A percentile compares a stretch with the other conserved stretches of the same genome.
phyloP scores from a whole-genome alignment of 2,113 vertebrate species.

The Tylochromis polylepis region DNA sequence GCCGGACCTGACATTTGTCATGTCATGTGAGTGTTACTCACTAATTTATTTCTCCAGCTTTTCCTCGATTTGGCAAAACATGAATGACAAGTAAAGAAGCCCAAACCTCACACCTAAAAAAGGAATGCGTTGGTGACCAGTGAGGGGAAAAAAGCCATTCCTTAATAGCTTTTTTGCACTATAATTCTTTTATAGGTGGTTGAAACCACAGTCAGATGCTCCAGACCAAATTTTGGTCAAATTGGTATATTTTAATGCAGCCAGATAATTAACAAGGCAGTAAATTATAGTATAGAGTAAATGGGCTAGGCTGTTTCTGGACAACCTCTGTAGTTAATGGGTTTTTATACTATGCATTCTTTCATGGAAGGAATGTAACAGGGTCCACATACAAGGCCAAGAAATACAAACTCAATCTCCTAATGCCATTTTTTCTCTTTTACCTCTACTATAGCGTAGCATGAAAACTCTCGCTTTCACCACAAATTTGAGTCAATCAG shows the following conservation, averaged over 20 bases:
- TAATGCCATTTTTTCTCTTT: background rate
- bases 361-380: conserved; percentile 50
- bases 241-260: conserved; percentile 34
- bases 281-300: conserved; percentile 40
- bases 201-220: conserved; percentile 18
- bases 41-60: background rate
- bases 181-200: conserved; percentile 20
- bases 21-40: background rate
- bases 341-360: conserved; percentile 45
- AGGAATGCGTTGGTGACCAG: conserved; percentile 30
- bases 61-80: background rate
- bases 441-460: background rate
- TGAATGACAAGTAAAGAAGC: background rate
- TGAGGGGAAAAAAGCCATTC: background rate
- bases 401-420: conserved; percentile 28
- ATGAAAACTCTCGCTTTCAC: background rate
- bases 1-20: background rate
- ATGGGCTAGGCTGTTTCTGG: conserved; percentile 31
- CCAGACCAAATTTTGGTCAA: conserved; percentile 40
- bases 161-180: background rate
- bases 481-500: background rate
- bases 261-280: conserved; percentile 43
- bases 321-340: conserved; percentile 33
- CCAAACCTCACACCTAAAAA: conserved; percentile 24
- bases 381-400: conserved; percentile 25